phyloP scores from a whole-genome alignment of 1,140 invertebrate species.

The Anagrus nilaparvatae region DNA sequence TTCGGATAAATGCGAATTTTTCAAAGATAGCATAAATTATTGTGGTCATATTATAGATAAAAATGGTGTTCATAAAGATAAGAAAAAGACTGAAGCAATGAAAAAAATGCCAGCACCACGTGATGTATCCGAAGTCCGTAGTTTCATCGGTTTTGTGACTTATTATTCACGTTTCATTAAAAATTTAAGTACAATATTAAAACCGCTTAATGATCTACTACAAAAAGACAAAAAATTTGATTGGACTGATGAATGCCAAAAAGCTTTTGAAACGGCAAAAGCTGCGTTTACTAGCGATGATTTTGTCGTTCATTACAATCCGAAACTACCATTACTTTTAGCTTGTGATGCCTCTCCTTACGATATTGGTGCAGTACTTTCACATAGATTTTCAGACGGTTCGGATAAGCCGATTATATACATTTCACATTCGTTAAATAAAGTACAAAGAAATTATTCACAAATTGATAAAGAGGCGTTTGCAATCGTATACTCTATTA shows the following conservation, averaged over 20 bases:
- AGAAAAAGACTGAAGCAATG: no score
- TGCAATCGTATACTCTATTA: not conserved
- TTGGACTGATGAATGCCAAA: not conserved
- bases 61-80: no score
- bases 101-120: no score
- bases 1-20: no score
- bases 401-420: not conserved
- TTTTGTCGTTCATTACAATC: not conserved
- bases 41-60: no score
- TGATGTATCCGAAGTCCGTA: not conserved
- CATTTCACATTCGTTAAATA: not conserved
- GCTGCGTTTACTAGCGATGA: not conserved
- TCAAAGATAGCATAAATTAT: no score
- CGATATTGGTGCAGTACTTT: not conserved
- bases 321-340: not conserved
- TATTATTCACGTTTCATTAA: not conserved
- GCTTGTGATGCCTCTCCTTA: not conserved
- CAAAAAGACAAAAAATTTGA: not conserved
- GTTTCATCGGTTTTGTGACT: conserved; percentile 2
- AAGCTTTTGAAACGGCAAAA: not conserved
- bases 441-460: not conserved
- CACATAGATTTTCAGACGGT: not conserved
- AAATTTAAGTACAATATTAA: not conserved
- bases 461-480: not conserved
- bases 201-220: not conserved